Conservation (phyloP, 2,113 vertebrate genomes). For the Ceyx melanurus region DNA sequence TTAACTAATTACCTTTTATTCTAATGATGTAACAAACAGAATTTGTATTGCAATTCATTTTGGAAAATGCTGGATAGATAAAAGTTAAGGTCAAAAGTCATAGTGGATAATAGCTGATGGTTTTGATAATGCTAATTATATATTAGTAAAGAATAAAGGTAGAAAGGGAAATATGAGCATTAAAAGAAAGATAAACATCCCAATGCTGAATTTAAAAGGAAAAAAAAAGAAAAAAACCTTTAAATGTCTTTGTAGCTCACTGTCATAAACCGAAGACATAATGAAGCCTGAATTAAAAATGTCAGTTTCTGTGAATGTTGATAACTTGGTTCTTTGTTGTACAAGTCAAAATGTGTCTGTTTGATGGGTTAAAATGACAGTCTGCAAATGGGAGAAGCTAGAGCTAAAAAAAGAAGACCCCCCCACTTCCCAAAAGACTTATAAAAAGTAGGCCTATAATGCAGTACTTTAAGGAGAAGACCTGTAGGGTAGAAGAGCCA, state of each 20-base stretch:
- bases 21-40: constrained; percentile 40
- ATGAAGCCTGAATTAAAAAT: constrained; percentile 88
- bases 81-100: constrained; percentile 79
- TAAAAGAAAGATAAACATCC: constrained; percentile 82
- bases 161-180: constrained; percentile 84
- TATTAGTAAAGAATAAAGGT: constrained; percentile 79
- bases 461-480: constrained; percentile 80
- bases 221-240: constrained; percentile 67
- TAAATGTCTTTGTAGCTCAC: constrained; percentile 82
- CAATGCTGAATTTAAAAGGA: constrained; percentile 73
- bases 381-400: constrained; percentile 80
- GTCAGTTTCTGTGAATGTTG: constrained; percentile 87
- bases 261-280: constrained; percentile 81
- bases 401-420: constrained; percentile 76
- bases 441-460: constrained; percentile 80
- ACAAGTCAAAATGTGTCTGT: constrained; percentile 88
- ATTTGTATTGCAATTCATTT: constrained; percentile 49
- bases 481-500: constrained; percentile 85
- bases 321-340: constrained; percentile 88
- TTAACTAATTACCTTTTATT: constrained; percentile 45
- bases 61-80: constrained; percentile 38
- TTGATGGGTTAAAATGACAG: constrained; percentile 93
- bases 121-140: constrained; percentile 84
- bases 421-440: constrained; percentile 65
- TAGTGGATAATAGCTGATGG: constrained; percentile 78